A percentile compares a stretch with the other conserved stretches of the same genome.
Conservation (phyloP, 2,113 vertebrate genomes). For the Larimichthys polyactis region DNA sequence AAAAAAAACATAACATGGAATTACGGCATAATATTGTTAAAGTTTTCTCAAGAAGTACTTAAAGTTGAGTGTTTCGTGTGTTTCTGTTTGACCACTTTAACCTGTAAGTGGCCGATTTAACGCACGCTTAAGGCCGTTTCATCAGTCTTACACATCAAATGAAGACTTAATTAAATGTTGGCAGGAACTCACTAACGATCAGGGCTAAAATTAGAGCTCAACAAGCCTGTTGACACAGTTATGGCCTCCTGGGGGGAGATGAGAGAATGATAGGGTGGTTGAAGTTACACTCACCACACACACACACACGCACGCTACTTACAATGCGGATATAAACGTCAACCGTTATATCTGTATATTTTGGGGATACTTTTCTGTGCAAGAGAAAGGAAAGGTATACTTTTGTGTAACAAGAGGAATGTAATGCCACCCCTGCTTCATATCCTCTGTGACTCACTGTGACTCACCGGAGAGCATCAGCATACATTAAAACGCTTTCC, state of each 20-base stretch:
- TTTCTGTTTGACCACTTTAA: slow-evolving; percentile 9
- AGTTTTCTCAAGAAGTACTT: not conserved
- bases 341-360: not conserved
- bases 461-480: not conserved
- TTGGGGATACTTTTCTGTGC: not conserved
- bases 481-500: not conserved
- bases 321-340: not conserved
- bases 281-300: slow-evolving; percentile 32
- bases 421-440: not conserved
- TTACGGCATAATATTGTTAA: not conserved
- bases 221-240: slow-evolving; percentile 66
- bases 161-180: slow-evolving; percentile 49
- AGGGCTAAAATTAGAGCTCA: slow-evolving; percentile 64
- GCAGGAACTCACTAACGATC: slow-evolving; percentile 42
- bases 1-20: not conserved
- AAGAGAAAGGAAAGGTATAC: not conserved
- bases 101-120: not conserved
- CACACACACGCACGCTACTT: not conserved
- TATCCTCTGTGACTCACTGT: not conserved
- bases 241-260: slow-evolving; percentile 25
- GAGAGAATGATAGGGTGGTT: slow-evolving; percentile 37
- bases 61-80: not conserved
- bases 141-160: slow-evolving; percentile 20
- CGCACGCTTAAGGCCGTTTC: not conserved
- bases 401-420: not conserved